These are phyloP conservation scores for Tetanocera ferruginea DNA, from an alignment of 2,888 invertebrate species.

Conservation along the genomic window DNA sequence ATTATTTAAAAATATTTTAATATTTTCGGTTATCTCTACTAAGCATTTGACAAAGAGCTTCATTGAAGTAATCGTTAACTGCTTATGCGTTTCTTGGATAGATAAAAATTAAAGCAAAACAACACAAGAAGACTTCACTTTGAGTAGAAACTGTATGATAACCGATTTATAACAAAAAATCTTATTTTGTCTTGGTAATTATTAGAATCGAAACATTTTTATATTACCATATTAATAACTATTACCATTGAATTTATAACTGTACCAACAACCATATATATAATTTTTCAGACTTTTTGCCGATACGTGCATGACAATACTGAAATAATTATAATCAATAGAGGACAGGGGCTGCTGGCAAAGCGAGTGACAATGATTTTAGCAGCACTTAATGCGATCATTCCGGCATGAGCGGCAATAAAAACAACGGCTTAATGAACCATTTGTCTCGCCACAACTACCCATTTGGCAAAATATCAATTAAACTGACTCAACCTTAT, in stretches of 20 bases:
- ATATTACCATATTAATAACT: conserved; percentile 51
- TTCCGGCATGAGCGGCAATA: conserved; percentile 17
- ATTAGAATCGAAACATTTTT: no score
- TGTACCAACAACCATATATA: conserved; percentile 37
- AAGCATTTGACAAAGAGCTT: no score
- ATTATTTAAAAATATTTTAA: no score
- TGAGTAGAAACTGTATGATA: no score
- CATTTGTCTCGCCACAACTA: background rate
- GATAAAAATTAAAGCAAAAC: no score
- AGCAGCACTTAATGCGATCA: background rate
- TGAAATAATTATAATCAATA: conserved; percentile 11
- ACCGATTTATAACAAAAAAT: background rate
- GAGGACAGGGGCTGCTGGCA: background rate
- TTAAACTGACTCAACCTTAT: no score
- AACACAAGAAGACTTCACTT: no score
- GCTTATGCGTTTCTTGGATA: no score
- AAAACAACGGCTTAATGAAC: conserved; percentile 33
- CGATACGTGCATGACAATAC: conserved; percentile 20
- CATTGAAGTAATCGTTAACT: no score
- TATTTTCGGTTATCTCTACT: no score
- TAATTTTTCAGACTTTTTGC: background rate
- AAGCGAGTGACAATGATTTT: background rate
- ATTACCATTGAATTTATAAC: conserved; percentile 60
- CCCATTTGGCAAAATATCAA: background rate
- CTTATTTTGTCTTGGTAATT: conserved; percentile 36